Base-by-base conservation (phyloP, 1,140 invertebrate species). In the Triops longicaudatus region DNA sequence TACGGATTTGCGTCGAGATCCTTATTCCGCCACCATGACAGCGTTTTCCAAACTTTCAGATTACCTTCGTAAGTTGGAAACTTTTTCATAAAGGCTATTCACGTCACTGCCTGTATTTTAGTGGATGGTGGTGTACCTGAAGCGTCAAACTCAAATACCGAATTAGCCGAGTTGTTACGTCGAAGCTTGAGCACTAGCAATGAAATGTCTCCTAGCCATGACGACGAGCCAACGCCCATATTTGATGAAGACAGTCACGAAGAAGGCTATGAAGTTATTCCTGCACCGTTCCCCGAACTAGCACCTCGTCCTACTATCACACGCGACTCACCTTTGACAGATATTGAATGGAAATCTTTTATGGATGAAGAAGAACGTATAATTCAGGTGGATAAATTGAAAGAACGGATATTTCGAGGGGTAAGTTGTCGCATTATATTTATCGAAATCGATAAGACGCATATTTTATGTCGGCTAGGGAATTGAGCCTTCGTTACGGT, bases 331-430 rank as follows among this genome's bases (percentile, higher is more conserved):
- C 92, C 94, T 2, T 83, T 98, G n/a, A 89, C 87, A 2, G 83
- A 87, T 74, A 88, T 91, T 76, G 91, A 95, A 81, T 98, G 95
- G 94, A 84, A 88, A 17, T 88, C 87, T 79, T 88, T 90, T 80
- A 89, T 92, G 82, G 92, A 95, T 83, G 81, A 86, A 31, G 90
- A 93, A 75, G 95, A 95, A 6, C 87, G 89, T 63, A 82, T 87
- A 26, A 85, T 85, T 80, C 89, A 93, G 83, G 86, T 89, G 1
- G 87, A 90, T 14, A 85, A 86, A 6, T 85, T 93, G 0, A 93
- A 91, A 83, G 88, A 92, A 81, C 87, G 92, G n/a, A 93, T 97
- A 80, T 97, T 96, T 84, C 89, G 90, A 86, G 96, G 96, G 81
- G 95, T 96, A 84, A 86, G 89, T 86, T 12, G 7, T 76, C 28